Evolutionary conservation across 2,113 vertebrate species (phyloP), one percentile per base, ranked within the genome.

Genomic region (Oncorhynchus nerka): DNA sequence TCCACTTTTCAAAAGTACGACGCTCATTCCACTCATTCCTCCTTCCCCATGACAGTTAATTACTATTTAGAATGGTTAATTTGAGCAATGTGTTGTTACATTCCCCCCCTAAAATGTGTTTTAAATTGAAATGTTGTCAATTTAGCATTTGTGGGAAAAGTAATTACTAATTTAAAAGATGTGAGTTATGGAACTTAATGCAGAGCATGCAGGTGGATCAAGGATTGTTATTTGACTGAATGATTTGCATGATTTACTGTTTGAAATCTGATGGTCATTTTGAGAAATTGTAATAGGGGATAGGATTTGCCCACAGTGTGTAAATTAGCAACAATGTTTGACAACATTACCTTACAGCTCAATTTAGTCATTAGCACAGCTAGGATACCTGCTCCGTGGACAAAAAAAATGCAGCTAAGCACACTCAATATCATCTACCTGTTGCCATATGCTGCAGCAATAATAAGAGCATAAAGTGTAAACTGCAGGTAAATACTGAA

Each of bases 41-140:
- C 66, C 34, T 20, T 19, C 30, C 30, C 5, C 30, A 5, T 84
- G 81, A 79, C 84, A 79, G 78, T 74, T 81, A 86, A 86, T 88
- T 83, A 11, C 9, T 45, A 45, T 45, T 45, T 45, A 84, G 84
- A 86, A 81, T 71, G 65, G 57, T 79, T 81, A 67, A 81, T 84
- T 84, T 81, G 73, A 71, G 66, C 67, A 71, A 79, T 34, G 32
- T 69, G 71, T 79, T 51, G 69, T 24, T 81, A 68, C 30, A 68
- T 34, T 39, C 81, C 79, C 73, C 39, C 39, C 62, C 70, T 78
- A 81, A 86, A 84, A 76, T 78, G 64, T 55, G 62, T 77, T 39
- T 79, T 79, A 73, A 81, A 75, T 55, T 78, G 67, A 70, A 76
- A 84, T 83, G 79, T 78, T 34, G 72, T 71, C 75, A 85, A 68